phyloP scores from a whole-genome alignment of 2,888 invertebrate species.

The Scaeva pyrastri region DNA sequence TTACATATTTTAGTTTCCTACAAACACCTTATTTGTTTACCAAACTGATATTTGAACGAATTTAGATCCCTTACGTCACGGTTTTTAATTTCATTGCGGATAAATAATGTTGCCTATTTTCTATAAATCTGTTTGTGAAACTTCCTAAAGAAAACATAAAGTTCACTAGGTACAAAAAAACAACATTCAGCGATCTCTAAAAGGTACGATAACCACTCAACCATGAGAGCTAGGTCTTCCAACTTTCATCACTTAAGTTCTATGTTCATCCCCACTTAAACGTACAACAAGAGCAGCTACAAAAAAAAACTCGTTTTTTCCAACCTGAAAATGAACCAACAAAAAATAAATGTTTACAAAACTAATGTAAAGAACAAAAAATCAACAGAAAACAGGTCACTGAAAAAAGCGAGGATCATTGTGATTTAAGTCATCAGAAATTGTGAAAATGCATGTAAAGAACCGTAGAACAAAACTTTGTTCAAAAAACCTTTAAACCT shows the following conservation, averaged over 20 bases:
- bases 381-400: slow-evolving; percentile 64
- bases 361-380: slow-evolving; percentile 36
- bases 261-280: slow-evolving; percentile 59
- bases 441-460: slow-evolving; percentile 51
- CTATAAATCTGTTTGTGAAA: slow-evolving; percentile 31
- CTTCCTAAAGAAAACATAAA: slow-evolving; percentile 31
- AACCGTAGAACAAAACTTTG: slow-evolving; percentile 47
- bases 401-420: slow-evolving; percentile 72
- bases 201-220: slow-evolving; percentile 35
- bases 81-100: no score
- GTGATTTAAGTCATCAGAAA: slow-evolving; percentile 65
- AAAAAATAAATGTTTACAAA: slow-evolving; percentile 21
- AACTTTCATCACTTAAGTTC: slow-evolving; percentile 53
- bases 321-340: slow-evolving; percentile 23
- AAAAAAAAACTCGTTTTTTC: slow-evolving; percentile 62
- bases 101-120: neutral
- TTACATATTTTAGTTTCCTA: no score
- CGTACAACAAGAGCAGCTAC: slow-evolving; percentile 40
- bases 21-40: no score
- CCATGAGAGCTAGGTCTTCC: slow-evolving; percentile 52
- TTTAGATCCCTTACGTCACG: neutral
- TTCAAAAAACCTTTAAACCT: neutral
- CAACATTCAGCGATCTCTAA: slow-evolving; percentile 13
- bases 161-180: slow-evolving; percentile 2
- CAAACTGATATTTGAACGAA: neutral